Percentiles rank a stretch among this genome's conserved stretches.
Conservation (phyloP, 2,888 invertebrate species). For the Quadriops clusia region DNA sequence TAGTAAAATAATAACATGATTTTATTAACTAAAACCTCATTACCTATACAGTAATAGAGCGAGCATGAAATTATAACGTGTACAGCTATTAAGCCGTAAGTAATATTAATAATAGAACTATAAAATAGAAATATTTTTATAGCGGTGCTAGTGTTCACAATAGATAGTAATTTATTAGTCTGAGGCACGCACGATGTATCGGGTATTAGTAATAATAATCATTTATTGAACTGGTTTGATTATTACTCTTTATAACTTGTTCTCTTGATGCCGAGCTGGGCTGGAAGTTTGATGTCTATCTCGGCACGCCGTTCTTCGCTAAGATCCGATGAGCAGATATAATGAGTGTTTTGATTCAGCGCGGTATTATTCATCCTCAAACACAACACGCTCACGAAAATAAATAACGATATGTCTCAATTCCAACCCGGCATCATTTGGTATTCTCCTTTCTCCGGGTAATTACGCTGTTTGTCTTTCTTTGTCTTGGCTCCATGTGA, state of each 20-base stretch:
- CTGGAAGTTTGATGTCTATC: constrained; percentile 25
- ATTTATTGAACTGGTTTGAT: constrained; percentile 24
- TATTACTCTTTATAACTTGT: constrained; percentile 29
- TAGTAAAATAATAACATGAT: no score
- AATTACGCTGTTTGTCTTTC: no score
- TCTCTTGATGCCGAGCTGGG: constrained; percentile 18
- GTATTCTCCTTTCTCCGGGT: no score
- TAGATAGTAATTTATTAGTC: constrained; percentile 16
- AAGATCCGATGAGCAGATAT: constrained; percentile 20
- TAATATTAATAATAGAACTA: no score
- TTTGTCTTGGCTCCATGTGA: no score
- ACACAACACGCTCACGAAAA: constrained; percentile 19
- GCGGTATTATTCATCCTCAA: constrained; percentile 24
- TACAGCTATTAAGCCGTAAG: no score
- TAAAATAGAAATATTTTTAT: no score
- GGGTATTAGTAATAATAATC: constrained; percentile 19
- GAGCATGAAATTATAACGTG: no score
- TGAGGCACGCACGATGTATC: constrained; percentile 16
- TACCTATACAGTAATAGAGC: no score
- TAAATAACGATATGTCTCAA: constrained; percentile 30
- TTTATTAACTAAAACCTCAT: no score
- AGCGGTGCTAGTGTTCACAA: no score
- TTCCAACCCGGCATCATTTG: no score
- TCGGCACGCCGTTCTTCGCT: constrained; percentile 14
- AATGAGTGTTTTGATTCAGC: constrained; percentile 33